Evolutionary conservation across 2,797 vertebrate species (phyloP).

Genomic region (Selene dorsalis): DNA sequence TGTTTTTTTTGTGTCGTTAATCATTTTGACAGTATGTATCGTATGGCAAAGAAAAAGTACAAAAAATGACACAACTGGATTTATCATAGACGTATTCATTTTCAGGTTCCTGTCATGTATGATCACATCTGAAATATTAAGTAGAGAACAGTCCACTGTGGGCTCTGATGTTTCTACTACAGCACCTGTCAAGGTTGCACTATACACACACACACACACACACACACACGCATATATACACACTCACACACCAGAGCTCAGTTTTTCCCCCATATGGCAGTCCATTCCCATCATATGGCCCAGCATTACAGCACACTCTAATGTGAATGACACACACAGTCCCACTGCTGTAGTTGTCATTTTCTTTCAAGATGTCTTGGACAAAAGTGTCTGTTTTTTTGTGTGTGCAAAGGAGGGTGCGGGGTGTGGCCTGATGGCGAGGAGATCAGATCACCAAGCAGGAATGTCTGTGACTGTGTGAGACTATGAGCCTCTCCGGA

Average conservation of each 20-base stretch:
- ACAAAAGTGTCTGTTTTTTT: slow-evolving; percentile 55
- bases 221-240: slow-evolving; percentile 21
- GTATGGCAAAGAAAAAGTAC: slow-evolving; percentile 46
- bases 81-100: slow-evolving; percentile 56
- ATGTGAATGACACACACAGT: slow-evolving; percentile 52
- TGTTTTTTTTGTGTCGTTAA: slow-evolving; percentile 28
- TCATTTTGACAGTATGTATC: slow-evolving; percentile 64
- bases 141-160: slow-evolving; percentile 21
- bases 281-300: slow-evolving; percentile 45
- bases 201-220: slow-evolving; percentile 9
- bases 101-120: slow-evolving; percentile 60
- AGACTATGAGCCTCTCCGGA: slow-evolving; percentile 53
- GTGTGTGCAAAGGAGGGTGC: neutral
- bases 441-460: slow-evolving; percentile 62
- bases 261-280: slow-evolving; percentile 47
- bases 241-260: slow-evolving; percentile 24
- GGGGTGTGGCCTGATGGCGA: slow-evolving; percentile 32
- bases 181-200: slow-evolving; percentile 56
- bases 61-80: slow-evolving; percentile 38
- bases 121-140: slow-evolving; percentile 59
- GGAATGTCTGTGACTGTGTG: slow-evolving; percentile 66
- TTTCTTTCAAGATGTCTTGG: slow-evolving; percentile 58
- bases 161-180: slow-evolving; percentile 40
- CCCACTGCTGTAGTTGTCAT: slow-evolving; percentile 46
- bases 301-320: slow-evolving; percentile 24